These are phyloP conservation scores for Hydrotaea cyrtoneurina DNA, from an alignment of 2,888 invertebrate species.

Conservation along the genomic window DNA sequence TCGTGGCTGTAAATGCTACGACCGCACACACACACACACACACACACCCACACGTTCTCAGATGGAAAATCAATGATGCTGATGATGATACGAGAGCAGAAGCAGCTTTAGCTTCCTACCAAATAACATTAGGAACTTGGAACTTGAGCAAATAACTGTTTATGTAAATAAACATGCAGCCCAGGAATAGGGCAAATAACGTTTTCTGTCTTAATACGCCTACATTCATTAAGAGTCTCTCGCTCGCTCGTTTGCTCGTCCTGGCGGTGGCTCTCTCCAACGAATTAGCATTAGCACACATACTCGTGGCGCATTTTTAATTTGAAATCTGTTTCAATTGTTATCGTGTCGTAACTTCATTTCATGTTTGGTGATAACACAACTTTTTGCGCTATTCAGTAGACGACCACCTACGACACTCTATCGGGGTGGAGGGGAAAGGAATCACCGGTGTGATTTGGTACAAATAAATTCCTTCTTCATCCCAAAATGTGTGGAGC, in stretches of 20 bases:
- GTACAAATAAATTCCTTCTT: too few relatives aligned
- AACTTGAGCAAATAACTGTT: slow-evolving; percentile 27
- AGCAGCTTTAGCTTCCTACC: neutral
- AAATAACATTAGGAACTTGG: neutral
- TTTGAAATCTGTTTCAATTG: slow-evolving; percentile 36
- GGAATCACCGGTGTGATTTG: too few relatives aligned
- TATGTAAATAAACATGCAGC: slow-evolving; percentile 31
- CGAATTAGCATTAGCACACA: slow-evolving; percentile 29
- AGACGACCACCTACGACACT: neutral
- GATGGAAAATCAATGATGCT: slow-evolving; percentile 53
- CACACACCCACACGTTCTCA: slow-evolving; percentile 23
- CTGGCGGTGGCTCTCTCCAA: neutral
- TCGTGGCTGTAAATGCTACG: slow-evolving; percentile 17
- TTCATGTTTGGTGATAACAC: slow-evolving; percentile 12
- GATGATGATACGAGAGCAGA: slow-evolving; percentile 35
- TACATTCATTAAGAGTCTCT: slow-evolving; percentile 30
- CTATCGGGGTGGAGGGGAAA: neutral
- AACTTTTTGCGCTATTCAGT: neutral
- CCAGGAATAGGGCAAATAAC: slow-evolving; percentile 6
- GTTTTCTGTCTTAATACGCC: slow-evolving; percentile 36
- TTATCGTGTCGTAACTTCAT: neutral
- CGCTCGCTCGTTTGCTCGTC: neutral
- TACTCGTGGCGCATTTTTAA: slow-evolving; percentile 25
- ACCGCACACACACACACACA: slow-evolving; percentile 7
- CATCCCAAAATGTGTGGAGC: too few relatives aligned